Conservation (phyloP, 2,888 invertebrate genomes). For the Drosophila meridionalis region DNA sequence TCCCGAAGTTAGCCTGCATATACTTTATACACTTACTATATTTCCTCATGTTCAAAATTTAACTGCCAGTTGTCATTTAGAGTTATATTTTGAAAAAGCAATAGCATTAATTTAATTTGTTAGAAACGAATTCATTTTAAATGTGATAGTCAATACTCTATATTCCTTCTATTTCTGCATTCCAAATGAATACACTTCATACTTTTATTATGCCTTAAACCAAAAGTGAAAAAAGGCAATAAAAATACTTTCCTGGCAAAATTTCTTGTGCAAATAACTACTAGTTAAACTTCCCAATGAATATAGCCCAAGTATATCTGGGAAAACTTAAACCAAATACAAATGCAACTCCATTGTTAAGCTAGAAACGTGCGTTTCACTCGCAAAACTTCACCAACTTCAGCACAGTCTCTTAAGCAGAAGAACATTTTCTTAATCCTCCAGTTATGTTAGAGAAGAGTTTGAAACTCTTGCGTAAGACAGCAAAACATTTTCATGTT, state of each 20-base stretch:
- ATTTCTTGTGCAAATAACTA: no score
- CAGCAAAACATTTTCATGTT: slow-evolving; percentile 14
- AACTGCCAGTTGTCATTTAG: background rate
- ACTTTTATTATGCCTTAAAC: no score
- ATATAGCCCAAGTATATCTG: background rate
- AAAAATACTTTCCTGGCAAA: no score
- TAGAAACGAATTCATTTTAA: no score
- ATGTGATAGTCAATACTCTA: no score
- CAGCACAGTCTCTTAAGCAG: background rate
- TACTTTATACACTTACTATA: no score
- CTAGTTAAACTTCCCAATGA: background rate
- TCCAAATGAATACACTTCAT: no score
- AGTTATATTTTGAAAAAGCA: no score
- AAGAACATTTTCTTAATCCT: slow-evolving; percentile 4
- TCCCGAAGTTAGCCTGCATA: no score
- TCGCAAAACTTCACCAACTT: background rate
- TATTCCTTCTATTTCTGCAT: no score
- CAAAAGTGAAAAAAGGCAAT: no score
- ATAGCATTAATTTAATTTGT: no score
- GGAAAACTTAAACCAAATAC: background rate
- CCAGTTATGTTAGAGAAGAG: background rate
- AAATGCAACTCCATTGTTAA: background rate
- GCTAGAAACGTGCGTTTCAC: background rate
- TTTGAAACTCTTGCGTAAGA: slow-evolving; percentile 2
- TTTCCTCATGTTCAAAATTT: background rate